Conservation (phyloP, 2,113 vertebrate species). For the Saiga tatarica region DNA sequence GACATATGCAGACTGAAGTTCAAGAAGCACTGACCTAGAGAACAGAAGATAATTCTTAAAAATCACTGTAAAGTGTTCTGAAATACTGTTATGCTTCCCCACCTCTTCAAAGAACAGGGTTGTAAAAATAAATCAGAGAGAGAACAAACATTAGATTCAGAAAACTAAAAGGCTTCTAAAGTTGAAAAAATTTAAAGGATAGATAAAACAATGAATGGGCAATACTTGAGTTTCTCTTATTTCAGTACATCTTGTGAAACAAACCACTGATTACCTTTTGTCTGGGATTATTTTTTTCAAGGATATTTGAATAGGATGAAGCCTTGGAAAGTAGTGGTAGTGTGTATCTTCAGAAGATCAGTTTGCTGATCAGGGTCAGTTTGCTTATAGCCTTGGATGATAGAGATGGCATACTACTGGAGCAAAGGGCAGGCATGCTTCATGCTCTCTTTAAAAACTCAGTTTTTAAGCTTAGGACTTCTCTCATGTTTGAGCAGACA, state of each 20-base stretch:
- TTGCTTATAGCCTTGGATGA: background rate
- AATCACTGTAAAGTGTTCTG: background rate
- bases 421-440: background rate
- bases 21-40: background rate
- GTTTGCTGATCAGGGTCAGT: background rate
- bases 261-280: background rate
- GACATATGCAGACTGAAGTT: background rate
- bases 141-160: background rate
- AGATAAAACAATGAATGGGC: background rate
- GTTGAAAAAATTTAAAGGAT: background rate
- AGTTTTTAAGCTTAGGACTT: background rate
- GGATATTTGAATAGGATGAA: background rate
- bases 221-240: background rate
- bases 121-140: background rate
- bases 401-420: background rate
- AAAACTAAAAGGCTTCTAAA: background rate
- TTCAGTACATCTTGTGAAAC: background rate
- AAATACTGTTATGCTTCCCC: background rate
- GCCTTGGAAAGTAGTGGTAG: background rate
- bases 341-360: background rate
- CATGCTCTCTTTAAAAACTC: background rate
- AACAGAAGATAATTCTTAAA: background rate
- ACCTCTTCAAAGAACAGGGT: background rate
- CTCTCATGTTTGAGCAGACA: background rate
- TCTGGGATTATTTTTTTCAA: background rate